A percentile compares a stretch with the other conserved stretches of the same genome.
These are phyloP conservation scores for Ametastegia equiseti DNA, from an alignment of 2,888 invertebrate species.

Conservation along the genomic window DNA sequence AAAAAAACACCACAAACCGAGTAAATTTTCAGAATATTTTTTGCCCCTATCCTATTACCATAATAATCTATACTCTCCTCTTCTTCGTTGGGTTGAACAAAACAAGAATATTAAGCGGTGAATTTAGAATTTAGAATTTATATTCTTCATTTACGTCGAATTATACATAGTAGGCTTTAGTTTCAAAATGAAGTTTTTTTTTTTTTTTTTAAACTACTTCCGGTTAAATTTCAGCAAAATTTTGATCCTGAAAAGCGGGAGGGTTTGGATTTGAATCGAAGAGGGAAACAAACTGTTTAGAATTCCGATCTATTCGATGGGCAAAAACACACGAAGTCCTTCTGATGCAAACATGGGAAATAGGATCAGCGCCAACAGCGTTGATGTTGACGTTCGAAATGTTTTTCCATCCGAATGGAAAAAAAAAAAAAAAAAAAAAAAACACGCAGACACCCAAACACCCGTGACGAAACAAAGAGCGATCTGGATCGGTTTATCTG, in stretches of 20 bases:
- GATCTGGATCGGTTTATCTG: conserved; percentile 17
- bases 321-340: neutral
- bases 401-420: neutral
- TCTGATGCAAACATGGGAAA: conserved; percentile 3
- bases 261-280: neutral
- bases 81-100: neutral
- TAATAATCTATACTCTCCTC: neutral
- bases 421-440: too few species aligned
- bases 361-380: neutral
- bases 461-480: neutral
- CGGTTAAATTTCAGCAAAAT: neutral
- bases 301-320: neutral
- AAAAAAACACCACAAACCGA: too few species aligned
- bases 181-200: too few species aligned
- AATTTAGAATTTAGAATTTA: neutral
- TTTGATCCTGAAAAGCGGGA: neutral
- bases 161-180: too few species aligned
- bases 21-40: neutral
- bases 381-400: neutral
- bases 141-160: neutral
- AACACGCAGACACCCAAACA: neutral
- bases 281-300: neutral
- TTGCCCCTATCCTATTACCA: neutral
- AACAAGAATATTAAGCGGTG: neutral
- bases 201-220: neutral